Percentiles rank a stretch among this genome's conserved stretches.
These are phyloP conservation scores for Linnaemya tessellans DNA, from an alignment of 2,888 invertebrate genomes.

Conservation along the genomic window DNA sequence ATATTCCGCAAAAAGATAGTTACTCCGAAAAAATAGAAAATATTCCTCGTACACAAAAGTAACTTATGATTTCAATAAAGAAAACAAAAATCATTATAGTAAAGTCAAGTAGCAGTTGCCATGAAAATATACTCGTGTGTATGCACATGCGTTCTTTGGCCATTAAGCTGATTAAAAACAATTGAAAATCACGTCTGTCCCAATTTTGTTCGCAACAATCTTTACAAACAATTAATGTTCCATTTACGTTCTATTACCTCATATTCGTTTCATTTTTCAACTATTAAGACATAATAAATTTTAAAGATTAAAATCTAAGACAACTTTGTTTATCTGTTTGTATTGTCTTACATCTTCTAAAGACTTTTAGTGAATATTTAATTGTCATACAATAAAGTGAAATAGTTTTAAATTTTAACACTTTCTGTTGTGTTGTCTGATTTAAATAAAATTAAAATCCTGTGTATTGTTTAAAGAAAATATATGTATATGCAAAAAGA, in stretches of 20 bases:
- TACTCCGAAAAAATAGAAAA: too few relatives aligned
- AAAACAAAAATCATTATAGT: too few relatives aligned
- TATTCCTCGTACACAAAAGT: too few relatives aligned
- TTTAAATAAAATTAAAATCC: constrained; percentile 26
- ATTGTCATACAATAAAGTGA: constrained; percentile 31
- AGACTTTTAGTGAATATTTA: constrained; percentile 44
- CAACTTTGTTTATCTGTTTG: constrained; percentile 18
- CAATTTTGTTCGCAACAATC: neutral
- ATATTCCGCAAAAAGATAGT: too few relatives aligned
- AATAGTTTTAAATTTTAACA: constrained; percentile 41
- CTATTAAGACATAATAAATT: constrained; percentile 39
- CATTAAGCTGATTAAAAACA: neutral
- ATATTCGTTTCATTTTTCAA: neutral
- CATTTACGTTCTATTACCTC: constrained; percentile 37
- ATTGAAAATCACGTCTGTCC: neutral
- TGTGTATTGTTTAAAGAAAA: constrained; percentile 12
- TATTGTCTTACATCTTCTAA: constrained; percentile 6
- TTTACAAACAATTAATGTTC: constrained; percentile 18
- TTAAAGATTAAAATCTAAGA: constrained; percentile 43
- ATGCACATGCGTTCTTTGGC: too few relatives aligned
- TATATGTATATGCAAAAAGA: neutral
- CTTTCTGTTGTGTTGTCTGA: constrained; percentile 23
- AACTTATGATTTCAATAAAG: too few relatives aligned
- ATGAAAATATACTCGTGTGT: too few relatives aligned
- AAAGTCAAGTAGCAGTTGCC: too few relatives aligned